A percentile compares a stretch with the other conserved stretches of the same genome.
phyloP scores from a whole-genome alignment of 1,140 invertebrate genomes.

The Lepidurus apus region DNA sequence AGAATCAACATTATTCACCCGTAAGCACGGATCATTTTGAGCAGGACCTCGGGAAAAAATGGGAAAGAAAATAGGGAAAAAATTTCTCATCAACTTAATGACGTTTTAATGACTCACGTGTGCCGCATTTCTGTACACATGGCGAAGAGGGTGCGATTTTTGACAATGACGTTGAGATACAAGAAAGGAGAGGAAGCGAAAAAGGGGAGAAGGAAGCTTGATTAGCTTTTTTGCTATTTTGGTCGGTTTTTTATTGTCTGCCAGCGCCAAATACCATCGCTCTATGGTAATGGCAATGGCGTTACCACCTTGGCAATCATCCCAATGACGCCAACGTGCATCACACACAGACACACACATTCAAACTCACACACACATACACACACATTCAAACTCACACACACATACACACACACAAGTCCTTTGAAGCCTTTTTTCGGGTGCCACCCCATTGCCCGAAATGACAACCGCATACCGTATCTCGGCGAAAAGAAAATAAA shows the following conservation, averaged over 20 bases:
- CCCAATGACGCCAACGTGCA: slow-evolving; percentile 17
- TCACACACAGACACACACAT: slow-evolving; percentile 21
- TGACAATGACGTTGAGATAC: slow-evolving; percentile 21
- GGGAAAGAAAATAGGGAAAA: neutral
- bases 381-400: slow-evolving; percentile 20
- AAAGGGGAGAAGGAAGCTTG: neutral
- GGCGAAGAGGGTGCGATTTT: neutral
- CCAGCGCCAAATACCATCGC: slow-evolving; percentile 1
- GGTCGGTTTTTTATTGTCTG: slow-evolving; percentile 2
- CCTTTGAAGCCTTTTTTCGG: neutral
- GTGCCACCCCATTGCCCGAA: slow-evolving; percentile 3
- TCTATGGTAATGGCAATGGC: slow-evolving; percentile 13
- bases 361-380: slow-evolving; percentile 11
- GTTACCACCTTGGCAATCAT: slow-evolving; percentile 13
- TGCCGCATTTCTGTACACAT: slow-evolving; percentile 18
- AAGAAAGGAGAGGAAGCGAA: neutral
- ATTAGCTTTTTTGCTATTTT: slow-evolving; percentile 22
- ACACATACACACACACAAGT: neutral
- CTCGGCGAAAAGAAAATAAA: slow-evolving; percentile 18
- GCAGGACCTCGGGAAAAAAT: neutral
- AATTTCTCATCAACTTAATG: slow-evolving; percentile 14
- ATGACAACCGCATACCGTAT: slow-evolving; percentile 18
- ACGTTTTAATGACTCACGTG: slow-evolving; percentile 21
- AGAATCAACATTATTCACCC: slow-evolving; percentile 3
- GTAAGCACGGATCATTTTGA: neutral